Base-by-base conservation (phyloP, 2,797 vertebrate genomes). In the Agapornis canus region DNA sequence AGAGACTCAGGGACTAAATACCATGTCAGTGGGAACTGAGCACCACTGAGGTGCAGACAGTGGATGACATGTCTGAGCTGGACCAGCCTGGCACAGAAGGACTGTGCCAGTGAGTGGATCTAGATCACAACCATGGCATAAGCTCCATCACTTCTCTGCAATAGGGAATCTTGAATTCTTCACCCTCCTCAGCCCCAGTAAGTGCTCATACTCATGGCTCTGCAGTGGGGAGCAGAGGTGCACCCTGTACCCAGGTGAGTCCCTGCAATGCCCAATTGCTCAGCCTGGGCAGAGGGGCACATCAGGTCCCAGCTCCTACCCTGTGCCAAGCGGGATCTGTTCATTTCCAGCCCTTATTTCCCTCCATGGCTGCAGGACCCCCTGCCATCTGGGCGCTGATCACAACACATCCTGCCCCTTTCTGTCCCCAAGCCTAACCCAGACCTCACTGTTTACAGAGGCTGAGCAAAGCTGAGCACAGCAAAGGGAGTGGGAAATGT, bases 1-100 rank as follows among this genome's bases (percentile, higher is more conserved):
- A 42, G 29, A 52, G 26, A 54, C 11, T 10, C 25, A 32, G 37
- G 63, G 45, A 21, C 59, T 47, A 63, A 40, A 13, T 5, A 3
- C 15, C 0, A 0, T 25, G 26, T 11, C 47, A 37, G 13, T 2
- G 37, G 37, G 31, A 60, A 48, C 0, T 2, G 0, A 81, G 82
- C 26, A 23, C 35, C 7, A 9, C 2, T 2, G 51, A 56, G 35
- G 45, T 32, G 45, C 15, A 12, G 43, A 6, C 11, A 26, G 68
- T 19, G 43, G 65, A 8, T 1, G 2, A 45, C 40, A 13, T 1
- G 5, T 11, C 68, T 64, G 49, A 48, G 13, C 43, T 4, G 40
- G 72, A 37, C 18, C 45, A 71, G 35, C 10, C 26, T 5, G 25
- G 32, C 32, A 31, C 17, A 9, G 3, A 43, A 32, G n/a, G 25